A percentile compares a stretch with the other conserved stretches of the same genome.
These are phyloP conservation scores for Mythimna loreyi DNA, from an alignment of 2,888 invertebrate genomes.

Conservation along the genomic window DNA sequence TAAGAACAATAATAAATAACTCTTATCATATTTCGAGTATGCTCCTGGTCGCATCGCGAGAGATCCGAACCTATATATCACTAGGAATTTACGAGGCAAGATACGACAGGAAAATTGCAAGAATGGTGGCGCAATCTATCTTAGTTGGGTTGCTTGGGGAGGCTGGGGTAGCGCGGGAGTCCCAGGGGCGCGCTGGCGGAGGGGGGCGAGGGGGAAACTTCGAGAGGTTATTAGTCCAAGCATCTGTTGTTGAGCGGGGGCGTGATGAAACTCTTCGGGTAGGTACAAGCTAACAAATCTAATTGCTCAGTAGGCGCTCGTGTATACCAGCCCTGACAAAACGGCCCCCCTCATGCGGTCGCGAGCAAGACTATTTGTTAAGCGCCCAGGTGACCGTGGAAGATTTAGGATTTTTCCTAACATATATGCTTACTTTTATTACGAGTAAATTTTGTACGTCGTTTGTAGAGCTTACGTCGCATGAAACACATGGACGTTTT, in stretches of 20 bases:
- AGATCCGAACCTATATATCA: conserved; percentile 94
- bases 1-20: conserved; percentile 91
- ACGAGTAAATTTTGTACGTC: conserved; percentile 55
- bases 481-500: conserved; percentile 54
- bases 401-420: conserved; percentile 65
- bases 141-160: conserved; percentile 92
- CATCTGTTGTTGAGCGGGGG: conserved; percentile 91
- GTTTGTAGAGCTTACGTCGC: conserved; percentile 49
- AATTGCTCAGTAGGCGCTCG: conserved; percentile 90
- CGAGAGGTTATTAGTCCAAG: conserved; percentile 92
- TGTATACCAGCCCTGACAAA: conserved; percentile 86
- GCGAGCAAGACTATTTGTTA: conserved; percentile 82
- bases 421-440: conserved; percentile 59
- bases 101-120: conserved; percentile 98
- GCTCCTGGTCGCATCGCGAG: conserved; percentile 91
- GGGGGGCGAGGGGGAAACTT: conserved; percentile 87
- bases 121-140: conserved; percentile 98
- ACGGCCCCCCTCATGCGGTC: conserved; percentile 84
- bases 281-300: conserved; percentile 91
- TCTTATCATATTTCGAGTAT: conserved; percentile 91
- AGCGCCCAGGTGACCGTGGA: conserved; percentile 83
- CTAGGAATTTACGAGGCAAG: conserved; percentile 96
- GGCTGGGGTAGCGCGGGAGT: conserved; percentile 83
- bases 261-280: conserved; percentile 89
- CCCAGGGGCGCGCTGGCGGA: conserved; percentile 74